Evolutionary conservation across 1,140 invertebrate genomes (phyloP), one percentile per base, ranked within the genome.

Genomic region (Bombus terrestris): DNA sequence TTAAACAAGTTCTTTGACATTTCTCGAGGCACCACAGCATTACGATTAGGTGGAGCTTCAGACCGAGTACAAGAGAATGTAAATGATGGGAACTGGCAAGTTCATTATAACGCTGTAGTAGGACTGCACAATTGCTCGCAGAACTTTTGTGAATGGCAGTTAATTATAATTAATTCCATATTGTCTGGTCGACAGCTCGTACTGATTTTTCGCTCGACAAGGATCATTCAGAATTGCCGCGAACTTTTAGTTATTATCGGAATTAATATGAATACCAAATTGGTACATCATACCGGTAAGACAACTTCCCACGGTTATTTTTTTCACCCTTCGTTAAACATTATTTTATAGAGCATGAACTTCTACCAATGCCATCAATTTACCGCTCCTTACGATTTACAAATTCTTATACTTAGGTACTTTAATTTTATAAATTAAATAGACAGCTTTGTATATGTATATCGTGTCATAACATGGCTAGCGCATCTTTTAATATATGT

Each of bases 141-240:
- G 80, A 90, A 92, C 88, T 91, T 92, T 88, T 82, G 84, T 92
- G 89, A 93, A 92, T 92, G 83, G 90, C 87, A 86, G 92, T 92
- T 92, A 93, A 93, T 93, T 92, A 91, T 92, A 92, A 93, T 93
- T 92, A 93, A 93, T 93, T 92, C 89, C 90, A 89, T 89, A 92
- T 93, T 92, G 92, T 93, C 91, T 88, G 83, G 76, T 77, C 71
- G 88, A 73, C 80, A 84, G 81, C 79, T 83, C 81, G 79, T 74
- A 83, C 78, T 76, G 81, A 90, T 88, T 90, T 81, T 86, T 91
- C 53, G 76, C 82, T 41, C 28, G 62, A 43, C 43, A 57, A 66
- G 80, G 76, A 90, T 88, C 79, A 82, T 83, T 86, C 83, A 37
- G 32, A 68, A 53, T 69, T 74, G 53, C 68, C 69, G n/a, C 64